These are phyloP conservation scores for Oreochromis mossambicus DNA, from an alignment of 2,797 vertebrate species.

Conservation along the genomic window DNA sequence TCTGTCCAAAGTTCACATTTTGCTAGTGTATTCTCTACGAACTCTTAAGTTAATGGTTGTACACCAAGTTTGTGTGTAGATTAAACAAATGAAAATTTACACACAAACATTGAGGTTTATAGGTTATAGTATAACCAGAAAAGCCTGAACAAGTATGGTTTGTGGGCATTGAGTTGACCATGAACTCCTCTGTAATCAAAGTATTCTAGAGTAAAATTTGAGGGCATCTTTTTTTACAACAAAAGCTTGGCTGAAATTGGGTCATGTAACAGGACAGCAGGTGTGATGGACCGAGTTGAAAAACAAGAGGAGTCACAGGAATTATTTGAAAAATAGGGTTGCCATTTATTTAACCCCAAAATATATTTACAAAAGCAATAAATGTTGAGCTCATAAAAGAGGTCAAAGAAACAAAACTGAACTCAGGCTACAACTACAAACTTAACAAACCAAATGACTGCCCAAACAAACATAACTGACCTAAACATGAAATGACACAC, in stretches of 20 bases:
- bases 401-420: no score
- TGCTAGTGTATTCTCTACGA: accelerated
- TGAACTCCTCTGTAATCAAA: neutral
- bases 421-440: no score
- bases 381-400: no score
- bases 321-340: no score
- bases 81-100: neutral
- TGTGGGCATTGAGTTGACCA: neutral
- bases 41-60: neutral
- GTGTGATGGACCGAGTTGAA: no score
- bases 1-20: neutral
- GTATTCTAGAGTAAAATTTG: neutral
- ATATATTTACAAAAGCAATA: no score
- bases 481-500: no score
- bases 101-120: neutral
- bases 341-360: no score
- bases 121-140: neutral
- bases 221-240: neutral
- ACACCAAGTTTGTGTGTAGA: neutral
- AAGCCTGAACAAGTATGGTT: neutral
- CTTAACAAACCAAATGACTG: no score
- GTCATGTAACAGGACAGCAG: neutral
- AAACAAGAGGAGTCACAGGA: no score
- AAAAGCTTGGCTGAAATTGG: neutral
- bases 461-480: no score